These are phyloP conservation scores for Oryzias woworae DNA, from an alignment of 2,113 vertebrate genomes.

Conservation along the genomic window DNA sequence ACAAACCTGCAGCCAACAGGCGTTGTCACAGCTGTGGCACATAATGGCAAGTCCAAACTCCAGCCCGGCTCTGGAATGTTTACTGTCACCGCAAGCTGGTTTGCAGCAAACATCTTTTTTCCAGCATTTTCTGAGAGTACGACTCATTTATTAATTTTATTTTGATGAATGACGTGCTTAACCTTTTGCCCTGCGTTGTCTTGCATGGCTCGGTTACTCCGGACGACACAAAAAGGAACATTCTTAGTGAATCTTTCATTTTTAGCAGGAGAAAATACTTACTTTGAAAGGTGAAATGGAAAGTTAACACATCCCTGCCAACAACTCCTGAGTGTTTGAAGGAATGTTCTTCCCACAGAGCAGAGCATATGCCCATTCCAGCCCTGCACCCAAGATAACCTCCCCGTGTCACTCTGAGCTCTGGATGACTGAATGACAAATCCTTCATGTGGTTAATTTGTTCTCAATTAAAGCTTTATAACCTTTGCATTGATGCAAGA, in stretches of 20 bases:
- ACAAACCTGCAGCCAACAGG: conserved; percentile 78
- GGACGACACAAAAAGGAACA: conserved; percentile 35
- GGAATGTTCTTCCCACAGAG: conserved; percentile 58
- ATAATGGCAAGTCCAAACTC: conserved; percentile 80
- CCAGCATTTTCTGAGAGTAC: conserved; percentile 71
- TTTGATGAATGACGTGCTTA: conserved; percentile 73
- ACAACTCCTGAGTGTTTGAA: conserved; percentile 69
- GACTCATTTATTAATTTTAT: conserved; percentile 77
- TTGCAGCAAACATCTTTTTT: conserved; percentile 85
- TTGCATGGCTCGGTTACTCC: conserved; percentile 33
- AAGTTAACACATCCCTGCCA: conserved; percentile 74
- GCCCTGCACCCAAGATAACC: conserved; percentile 23
- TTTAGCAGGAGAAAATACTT: conserved; percentile 46
- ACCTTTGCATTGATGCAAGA: no score
- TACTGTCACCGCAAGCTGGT: conserved; percentile 86
- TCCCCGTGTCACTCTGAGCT: conserved; percentile 17
- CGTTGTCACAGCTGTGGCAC: conserved; percentile 85
- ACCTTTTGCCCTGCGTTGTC: conserved; percentile 64
- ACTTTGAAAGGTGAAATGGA: conserved; percentile 69
- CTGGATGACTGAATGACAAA: conserved; percentile 23
- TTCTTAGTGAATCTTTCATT: conserved; percentile 52
- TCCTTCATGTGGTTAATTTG: conserved; percentile 32
- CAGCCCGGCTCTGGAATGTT: conserved; percentile 86
- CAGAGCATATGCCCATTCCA: conserved; percentile 22
- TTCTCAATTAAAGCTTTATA: no score